These are phyloP conservation scores for Latheticus oryzae DNA, from an alignment of 2,888 invertebrate species.

Conservation along the genomic window DNA sequence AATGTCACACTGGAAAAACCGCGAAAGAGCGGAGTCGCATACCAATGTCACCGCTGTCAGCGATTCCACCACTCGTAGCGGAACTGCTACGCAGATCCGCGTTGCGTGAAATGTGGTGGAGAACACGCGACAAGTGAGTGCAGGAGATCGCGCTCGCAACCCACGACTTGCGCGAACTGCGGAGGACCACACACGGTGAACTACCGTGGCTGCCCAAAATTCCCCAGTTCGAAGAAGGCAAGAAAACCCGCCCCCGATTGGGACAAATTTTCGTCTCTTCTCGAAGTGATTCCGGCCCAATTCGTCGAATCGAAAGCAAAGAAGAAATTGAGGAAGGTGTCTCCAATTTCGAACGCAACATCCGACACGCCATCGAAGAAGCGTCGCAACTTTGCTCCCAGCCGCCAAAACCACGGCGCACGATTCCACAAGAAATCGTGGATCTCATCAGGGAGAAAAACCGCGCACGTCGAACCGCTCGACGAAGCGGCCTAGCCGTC, in stretches of 20 bases:
- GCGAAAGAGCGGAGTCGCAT: too few species aligned
- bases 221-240: too few species aligned
- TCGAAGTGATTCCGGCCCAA: neutral
- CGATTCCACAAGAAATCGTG: neutral
- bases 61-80: slow-evolving; percentile 5
- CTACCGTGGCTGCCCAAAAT: slow-evolving; percentile 2
- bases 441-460: neutral
- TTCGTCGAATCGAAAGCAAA: neutral
- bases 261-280: too few species aligned
- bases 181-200: slow-evolving; percentile 9
- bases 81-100: slow-evolving; percentile 2
- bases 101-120: slow-evolving; percentile 11
- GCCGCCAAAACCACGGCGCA: neutral
- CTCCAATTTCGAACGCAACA: neutral
- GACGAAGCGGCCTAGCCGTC: neutral
- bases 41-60: slow-evolving; percentile 15
- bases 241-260: too few species aligned
- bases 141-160: neutral
- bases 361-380: neutral
- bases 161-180: slow-evolving; percentile 15
- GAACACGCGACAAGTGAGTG: slow-evolving; percentile 2
- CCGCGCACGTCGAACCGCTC: neutral
- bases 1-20: too few species aligned
- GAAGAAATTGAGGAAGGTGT: neutral
- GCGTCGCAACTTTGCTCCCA: too few species aligned